phyloP scores from a whole-genome alignment of 2,888 invertebrate species.

The Linyphia triangularis region DNA sequence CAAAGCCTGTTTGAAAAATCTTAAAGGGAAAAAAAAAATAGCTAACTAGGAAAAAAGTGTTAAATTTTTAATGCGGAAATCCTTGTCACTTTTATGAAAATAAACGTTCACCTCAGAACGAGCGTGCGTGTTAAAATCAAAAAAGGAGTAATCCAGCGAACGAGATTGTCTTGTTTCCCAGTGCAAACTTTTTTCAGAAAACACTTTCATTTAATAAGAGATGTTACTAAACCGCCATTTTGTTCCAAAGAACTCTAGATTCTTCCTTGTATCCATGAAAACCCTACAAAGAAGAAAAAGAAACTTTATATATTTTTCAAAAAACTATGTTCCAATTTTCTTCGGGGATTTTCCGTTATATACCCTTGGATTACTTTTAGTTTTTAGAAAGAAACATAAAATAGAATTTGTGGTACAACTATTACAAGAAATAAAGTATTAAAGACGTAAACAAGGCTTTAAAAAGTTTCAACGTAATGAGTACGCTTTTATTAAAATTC shows the following conservation, averaged over 20 bases:
- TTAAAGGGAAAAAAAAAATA: not conserved
- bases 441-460: not conserved
- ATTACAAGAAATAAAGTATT: not conserved
- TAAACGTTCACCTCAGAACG: conserved; percentile 13
- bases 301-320: not conserved
- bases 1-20: too few species aligned
- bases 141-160: conserved; percentile 8
- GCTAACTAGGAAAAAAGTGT: too few species aligned
- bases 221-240: not conserved
- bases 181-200: not conserved
- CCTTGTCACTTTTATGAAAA: conserved; percentile 29
- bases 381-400: not conserved
- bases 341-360: not conserved
- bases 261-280: not conserved
- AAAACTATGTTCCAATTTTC: conserved; percentile 11
- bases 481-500: too few species aligned
- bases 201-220: conserved; percentile 40
- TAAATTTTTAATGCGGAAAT: conserved; percentile 40
- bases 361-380: not conserved
- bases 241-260: not conserved
- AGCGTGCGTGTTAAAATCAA: not conserved
- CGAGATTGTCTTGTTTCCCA: conserved; percentile 29
- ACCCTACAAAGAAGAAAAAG: not conserved
- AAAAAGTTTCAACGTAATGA: too few species aligned
- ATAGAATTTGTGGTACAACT: not conserved